Percentiles rank a stretch among this genome's conserved stretches.
These are phyloP conservation scores for Ephestia elutella DNA, from an alignment of 1,140 invertebrate genomes.

Conservation along the genomic window DNA sequence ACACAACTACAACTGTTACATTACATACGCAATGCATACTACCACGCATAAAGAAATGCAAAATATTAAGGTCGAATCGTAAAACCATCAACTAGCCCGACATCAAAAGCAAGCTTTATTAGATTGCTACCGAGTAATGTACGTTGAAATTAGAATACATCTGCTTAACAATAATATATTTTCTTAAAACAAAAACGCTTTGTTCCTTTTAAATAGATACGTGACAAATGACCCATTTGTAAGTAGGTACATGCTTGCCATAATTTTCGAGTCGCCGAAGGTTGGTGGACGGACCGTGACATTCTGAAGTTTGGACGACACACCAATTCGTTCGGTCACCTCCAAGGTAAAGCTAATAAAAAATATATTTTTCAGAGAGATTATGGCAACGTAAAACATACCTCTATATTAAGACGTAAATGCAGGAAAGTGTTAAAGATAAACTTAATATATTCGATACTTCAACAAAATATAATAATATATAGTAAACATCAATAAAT, in stretches of 20 bases:
- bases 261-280: slow-evolving; percentile 26
- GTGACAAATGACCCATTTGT: slow-evolving; percentile 8
- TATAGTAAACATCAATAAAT: too few relatives aligned
- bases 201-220: slow-evolving; percentile 1
- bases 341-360: slow-evolving; percentile 20
- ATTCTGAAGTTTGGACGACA: slow-evolving; percentile 36
- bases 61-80: neutral
- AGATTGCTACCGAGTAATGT: neutral
- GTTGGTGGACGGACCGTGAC: slow-evolving; percentile 36
- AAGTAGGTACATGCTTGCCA: slow-evolving; percentile 8
- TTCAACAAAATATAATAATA: too few relatives aligned
- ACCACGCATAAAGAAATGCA: neutral
- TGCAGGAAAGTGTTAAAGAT: too few relatives aligned
- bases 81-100: neutral
- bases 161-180: neutral
- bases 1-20: neutral
- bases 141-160: neutral
- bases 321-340: slow-evolving; percentile 18
- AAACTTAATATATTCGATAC: too few relatives aligned
- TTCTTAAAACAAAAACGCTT: slow-evolving; percentile 4
- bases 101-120: neutral
- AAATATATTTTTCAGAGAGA: neutral
- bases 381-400: too few relatives aligned
- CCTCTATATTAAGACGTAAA: too few relatives aligned
- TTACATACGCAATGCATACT: neutral